Conservation (phyloP, 2,797 vertebrate genomes). For the Valencia hispanica region DNA sequence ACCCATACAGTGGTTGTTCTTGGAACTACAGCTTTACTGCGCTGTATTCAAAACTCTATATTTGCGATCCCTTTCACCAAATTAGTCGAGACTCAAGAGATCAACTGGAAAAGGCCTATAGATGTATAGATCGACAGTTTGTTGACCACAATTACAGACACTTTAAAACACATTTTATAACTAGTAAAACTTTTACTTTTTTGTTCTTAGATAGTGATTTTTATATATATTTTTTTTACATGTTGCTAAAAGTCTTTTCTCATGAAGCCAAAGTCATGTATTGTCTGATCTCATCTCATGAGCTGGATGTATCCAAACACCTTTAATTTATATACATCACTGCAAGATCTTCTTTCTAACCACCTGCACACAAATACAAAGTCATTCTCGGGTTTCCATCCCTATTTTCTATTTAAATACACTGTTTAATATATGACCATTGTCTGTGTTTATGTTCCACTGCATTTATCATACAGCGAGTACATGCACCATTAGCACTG, state of each 20-base stretch:
- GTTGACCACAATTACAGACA: not conserved
- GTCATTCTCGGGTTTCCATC: conserved; percentile 35
- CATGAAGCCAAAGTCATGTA: not conserved
- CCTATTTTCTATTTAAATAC: conserved; percentile 51
- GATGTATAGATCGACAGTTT: too few relatives aligned
- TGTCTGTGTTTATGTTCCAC: conserved; percentile 35
- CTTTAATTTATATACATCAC: not conserved
- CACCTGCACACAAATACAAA: conserved; percentile 54
- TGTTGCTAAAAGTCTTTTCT: not conserved
- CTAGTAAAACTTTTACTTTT: not conserved
- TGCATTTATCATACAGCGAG: conserved; percentile 50
- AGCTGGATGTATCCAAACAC: not conserved
- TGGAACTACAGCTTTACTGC: too few relatives aligned
- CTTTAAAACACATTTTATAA: not conserved
- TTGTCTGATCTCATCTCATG: not conserved
- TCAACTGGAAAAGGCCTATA: too few relatives aligned
- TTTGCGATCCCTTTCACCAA: too few relatives aligned
- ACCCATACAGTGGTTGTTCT: too few relatives aligned
- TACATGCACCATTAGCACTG: conserved; percentile 49
- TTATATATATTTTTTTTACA: not conserved
- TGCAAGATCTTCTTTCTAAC: conserved; percentile 42
- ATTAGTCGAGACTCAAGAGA: too few relatives aligned
- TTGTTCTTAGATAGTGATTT: too few relatives aligned
- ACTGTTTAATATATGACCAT: conserved; percentile 50
- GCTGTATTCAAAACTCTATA: too few relatives aligned